Conservation (phyloP, 1,140 invertebrate genomes). For the Lepidurus packardi region DNA sequence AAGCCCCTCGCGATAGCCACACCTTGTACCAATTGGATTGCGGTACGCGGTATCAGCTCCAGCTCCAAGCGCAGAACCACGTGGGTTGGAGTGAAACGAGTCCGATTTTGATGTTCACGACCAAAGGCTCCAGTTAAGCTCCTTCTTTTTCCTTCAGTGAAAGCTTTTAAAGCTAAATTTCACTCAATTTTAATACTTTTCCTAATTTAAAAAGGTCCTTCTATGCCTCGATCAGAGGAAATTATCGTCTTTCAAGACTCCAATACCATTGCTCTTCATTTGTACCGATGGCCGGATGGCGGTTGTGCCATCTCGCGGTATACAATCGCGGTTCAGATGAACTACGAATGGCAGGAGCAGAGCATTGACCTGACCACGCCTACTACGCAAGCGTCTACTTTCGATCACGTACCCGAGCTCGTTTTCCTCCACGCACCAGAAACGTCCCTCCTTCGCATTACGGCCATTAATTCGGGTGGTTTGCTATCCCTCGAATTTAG, state of each 20-base stretch:
- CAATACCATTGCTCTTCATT: neutral
- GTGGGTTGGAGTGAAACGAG: slow-evolving; percentile 26
- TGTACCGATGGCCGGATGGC: neutral
- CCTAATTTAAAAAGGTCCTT: neutral
- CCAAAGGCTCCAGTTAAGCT: slow-evolving; percentile 20
- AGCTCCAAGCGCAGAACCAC: slow-evolving; percentile 31
- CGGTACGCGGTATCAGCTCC: slow-evolving; percentile 31
- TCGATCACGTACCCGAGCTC: neutral
- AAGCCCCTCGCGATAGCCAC: neutral
- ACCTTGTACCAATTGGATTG: slow-evolving; percentile 2
- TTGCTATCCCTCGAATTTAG: neutral
- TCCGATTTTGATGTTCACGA: slow-evolving; percentile 23
- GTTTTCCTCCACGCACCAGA: neutral
- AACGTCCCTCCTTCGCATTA: neutral
- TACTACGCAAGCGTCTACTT: neutral
- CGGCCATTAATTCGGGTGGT: neutral
- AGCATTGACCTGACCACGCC: neutral
- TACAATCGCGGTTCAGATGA: neutral
- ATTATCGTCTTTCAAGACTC: neutral
- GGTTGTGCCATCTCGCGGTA: neutral
- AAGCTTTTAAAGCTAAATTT: neutral
- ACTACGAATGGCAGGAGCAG: slow-evolving; percentile 8
- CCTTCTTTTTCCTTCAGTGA: neutral
- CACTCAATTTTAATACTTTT: neutral
- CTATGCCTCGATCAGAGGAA: neutral